Base-by-base conservation (phyloP, 1,140 invertebrate genomes). In the Odontomachus brunneus region DNA sequence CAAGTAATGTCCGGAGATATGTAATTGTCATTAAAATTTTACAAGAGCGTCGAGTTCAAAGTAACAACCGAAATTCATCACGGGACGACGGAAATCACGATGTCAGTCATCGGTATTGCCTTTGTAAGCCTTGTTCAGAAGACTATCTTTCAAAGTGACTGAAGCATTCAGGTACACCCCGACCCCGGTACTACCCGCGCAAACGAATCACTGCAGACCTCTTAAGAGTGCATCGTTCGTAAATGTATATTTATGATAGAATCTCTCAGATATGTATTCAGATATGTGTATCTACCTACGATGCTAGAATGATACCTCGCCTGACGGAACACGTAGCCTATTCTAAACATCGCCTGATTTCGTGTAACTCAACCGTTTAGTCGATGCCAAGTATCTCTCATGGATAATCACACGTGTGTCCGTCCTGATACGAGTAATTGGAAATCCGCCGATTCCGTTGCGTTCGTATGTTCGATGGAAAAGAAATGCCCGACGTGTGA, bases 261-360 rank as follows among this genome's bases (percentile, higher is more conserved):
- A 22, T 44, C 12, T 44, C 5, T 17, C 24, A 19, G 15, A 78
- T n/a, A 57, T 57, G 17, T 80, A 59, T 3, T 69, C 38, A 22
- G 44, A n/a, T n/a, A n/a, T n/a, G 62, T 49, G 49, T 22, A 4
- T 24, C 59, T 75, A 33, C 38, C 19, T 66, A 73, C 44, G 59
- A 26, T 26, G 14, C 15, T 24, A 53, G 4, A 17, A 33, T 53
- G 57, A 76, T 53, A 76, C 53, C 1, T 53, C 63, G 15, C 19
- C 17, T 60, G 38, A 44, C n/a, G 9, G 44, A 65, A 33, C n/a
- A 44, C n/a, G 38, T 3, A 65, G 19, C 9, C 26, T 29, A 19
- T 15, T 55, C 48, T 53, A 66, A 76, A 1, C n/a, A 14, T 65
- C 26, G 48, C 19, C 53, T n/a, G 53, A 55, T 15, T 53, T 38